phyloP scores from a whole-genome alignment of 2,797 vertebrate genomes.

The Vireo griseus region DNA sequence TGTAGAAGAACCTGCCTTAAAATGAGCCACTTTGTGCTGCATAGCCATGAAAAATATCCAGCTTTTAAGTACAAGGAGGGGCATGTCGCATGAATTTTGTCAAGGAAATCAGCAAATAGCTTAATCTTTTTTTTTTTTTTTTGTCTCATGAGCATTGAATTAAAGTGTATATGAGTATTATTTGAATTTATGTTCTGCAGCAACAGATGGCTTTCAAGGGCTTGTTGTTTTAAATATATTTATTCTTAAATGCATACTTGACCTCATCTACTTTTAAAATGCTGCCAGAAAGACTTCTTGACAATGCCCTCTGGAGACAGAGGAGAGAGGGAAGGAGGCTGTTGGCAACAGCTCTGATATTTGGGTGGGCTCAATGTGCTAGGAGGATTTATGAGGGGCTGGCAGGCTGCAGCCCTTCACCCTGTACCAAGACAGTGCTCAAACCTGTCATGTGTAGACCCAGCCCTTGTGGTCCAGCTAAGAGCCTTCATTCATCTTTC shows the following conservation, averaged over 20 bases:
- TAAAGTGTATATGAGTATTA: not conserved
- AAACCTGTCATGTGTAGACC: not conserved
- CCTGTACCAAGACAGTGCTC: not conserved
- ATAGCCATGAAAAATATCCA: not conserved
- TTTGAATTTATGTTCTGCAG: not conserved
- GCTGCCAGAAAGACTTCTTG: not conserved
- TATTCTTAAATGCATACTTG: not conserved
- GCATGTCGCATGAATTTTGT: not conserved
- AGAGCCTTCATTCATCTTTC: not conserved
- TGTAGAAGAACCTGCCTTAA: not conserved
- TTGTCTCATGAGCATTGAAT: not conserved
- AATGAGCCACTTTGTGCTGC: not conserved
- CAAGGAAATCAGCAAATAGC: not conserved
- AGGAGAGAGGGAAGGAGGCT: not conserved
- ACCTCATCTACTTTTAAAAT: not conserved
- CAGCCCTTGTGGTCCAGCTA: not conserved
- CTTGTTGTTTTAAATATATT: not conserved
- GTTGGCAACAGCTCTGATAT: not conserved
- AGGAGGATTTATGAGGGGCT: not conserved
- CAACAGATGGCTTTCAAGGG: not conserved
- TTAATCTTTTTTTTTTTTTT: not conserved
- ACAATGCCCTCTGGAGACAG: not conserved
- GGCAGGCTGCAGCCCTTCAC: not conserved
- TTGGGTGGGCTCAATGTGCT: fast-evolving
- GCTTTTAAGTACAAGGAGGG: not conserved